Evolutionary conservation across 1,140 invertebrate genomes (phyloP), one percentile per base, ranked within the genome.

Genomic region (Bombus impatiens): DNA sequence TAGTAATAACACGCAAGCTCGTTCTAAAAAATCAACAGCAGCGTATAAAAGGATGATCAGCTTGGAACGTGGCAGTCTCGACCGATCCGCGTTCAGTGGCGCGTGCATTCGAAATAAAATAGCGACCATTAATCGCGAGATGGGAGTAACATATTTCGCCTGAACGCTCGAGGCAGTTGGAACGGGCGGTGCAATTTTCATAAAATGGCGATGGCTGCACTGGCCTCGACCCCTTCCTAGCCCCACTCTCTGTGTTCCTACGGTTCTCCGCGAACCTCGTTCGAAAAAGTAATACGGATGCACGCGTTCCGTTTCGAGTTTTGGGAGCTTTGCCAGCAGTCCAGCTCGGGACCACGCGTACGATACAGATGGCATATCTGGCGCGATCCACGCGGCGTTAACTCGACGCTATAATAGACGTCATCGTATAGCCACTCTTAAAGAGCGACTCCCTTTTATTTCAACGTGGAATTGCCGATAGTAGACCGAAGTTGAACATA

Each of bases 161-260:
- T 71, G 82, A 83, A 80, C 81, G 83, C 88, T 91, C 80, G 72
- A 78, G 88, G 78, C 88, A 89, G 80, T 82, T 91, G 88, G 79
- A 91, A 89, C 88, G 84, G 84, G 90, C 84, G 86, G 82, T 94
- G 91, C 90, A 94, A 94, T 94, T 94, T 94, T 94, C 92, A 93
- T 94, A 92, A 93, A 94, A 94, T 93, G 89, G 86, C 84, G 78
- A 70, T 76, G 80, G 78, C 83, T 68, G 81, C 67, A 62, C 71
- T 40, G 84, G 78, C 78, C 70, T 47, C 65, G 59, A 62, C 42
- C 75, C 40, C 18, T 25, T 67, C 68, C 44, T n/a, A n/a, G 35
- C 75, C 71, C 35, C 83, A 57, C 25, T 47, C 74, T 57, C 37
- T 75, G 18, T 47, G 62, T 68, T 80, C 67, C 82, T 77, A 28